Percentiles rank a stretch among this genome's conserved stretches.
These are phyloP conservation scores for Nineta flava DNA, from an alignment of 2,888 invertebrate species.

Conservation along the genomic window DNA sequence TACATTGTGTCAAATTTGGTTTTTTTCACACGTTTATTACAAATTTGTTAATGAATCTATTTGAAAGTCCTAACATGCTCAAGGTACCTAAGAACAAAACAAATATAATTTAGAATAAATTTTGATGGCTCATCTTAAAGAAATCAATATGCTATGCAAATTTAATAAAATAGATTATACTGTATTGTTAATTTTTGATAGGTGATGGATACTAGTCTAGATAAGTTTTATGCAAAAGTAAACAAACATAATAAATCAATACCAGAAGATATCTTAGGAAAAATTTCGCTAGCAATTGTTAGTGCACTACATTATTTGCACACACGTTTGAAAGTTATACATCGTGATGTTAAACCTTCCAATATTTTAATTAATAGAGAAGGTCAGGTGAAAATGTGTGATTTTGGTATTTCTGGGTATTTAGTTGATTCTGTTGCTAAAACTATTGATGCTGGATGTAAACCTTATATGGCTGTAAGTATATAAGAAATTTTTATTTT, in stretches of 20 bases:
- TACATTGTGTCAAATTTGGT: too few species aligned
- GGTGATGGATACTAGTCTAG: constrained; percentile 96
- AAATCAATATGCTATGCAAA: too few species aligned
- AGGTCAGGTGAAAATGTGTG: constrained; percentile 96
- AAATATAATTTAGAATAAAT: too few species aligned
- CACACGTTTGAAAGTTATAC: constrained; percentile 80
- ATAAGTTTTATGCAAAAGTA: constrained; percentile 88
- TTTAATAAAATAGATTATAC: too few species aligned
- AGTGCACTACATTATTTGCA: constrained; percentile 89
- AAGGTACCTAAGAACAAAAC: too few species aligned
- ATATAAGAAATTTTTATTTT: constrained; percentile 5
- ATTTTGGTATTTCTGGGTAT: constrained; percentile 97
- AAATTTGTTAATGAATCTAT: too few species aligned
- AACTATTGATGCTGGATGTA: constrained; percentile 95
- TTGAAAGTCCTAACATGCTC: too few species aligned
- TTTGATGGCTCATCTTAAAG: too few species aligned
- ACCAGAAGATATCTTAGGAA: constrained; percentile 75
- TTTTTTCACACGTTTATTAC: too few species aligned
- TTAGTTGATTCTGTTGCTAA: constrained; percentile 94
- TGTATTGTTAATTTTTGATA: constrained; percentile 36
- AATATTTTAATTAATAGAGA: constrained; percentile 87
- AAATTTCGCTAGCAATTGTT: constrained; percentile 80
- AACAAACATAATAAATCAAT: constrained; percentile 62
- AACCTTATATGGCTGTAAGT: constrained; percentile 93
- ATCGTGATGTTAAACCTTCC: constrained; percentile 92